Evolutionary conservation across 2,113 vertebrate species (phyloP), one percentile per base, ranked within the genome.

Genomic region (Chlamydotis undulata): DNA sequence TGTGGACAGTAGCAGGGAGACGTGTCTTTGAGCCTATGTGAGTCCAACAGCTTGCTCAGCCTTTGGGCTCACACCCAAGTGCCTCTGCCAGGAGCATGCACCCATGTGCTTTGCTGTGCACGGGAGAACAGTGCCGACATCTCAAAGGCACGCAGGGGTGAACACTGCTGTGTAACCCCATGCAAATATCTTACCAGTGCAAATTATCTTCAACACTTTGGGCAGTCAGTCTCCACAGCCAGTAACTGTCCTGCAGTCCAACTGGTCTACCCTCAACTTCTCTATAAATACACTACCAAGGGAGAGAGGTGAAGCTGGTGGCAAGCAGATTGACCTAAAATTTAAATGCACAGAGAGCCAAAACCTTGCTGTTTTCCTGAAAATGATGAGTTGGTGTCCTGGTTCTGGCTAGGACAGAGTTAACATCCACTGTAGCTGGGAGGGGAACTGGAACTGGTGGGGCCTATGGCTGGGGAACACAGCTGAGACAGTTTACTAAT

Each of bases 1-100:
- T 39, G 35, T 23, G 35, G 49, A 43, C 35, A 50, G 31, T 23
- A 35, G 35, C 15, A 52, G 15, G 19, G 9, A 57, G 18, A n/a
- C 0, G 0, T 3, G 0, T 45, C 45, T 45, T 45, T n/a, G 15
- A 65, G 59, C 52, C 74, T n/a, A 3, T 12, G 5, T 47, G 41
- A 85, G 43, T 22, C 33, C 74, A 65, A 21, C 26, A 60, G 13
- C 13, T 67, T 15, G 13, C 45, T 73, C 45, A 67, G 23, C 37
- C 52, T 79, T 47, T 79, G 67, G 33, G 18, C 55, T 63, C 35
- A 69, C 49, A 81, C 28, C 13, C 19, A 33, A 37, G 16, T 18
- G 18, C 43, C 49, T 87, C 31, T 76, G 49, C 23, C 56, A 47
- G 64, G 17, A 64, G 15, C 14, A 25, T 24, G 24, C 26, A 57